These are phyloP conservation scores for Sebastes flavidus DNA, from an alignment of 2,797 vertebrate genomes.

Conservation along the genomic window DNA sequence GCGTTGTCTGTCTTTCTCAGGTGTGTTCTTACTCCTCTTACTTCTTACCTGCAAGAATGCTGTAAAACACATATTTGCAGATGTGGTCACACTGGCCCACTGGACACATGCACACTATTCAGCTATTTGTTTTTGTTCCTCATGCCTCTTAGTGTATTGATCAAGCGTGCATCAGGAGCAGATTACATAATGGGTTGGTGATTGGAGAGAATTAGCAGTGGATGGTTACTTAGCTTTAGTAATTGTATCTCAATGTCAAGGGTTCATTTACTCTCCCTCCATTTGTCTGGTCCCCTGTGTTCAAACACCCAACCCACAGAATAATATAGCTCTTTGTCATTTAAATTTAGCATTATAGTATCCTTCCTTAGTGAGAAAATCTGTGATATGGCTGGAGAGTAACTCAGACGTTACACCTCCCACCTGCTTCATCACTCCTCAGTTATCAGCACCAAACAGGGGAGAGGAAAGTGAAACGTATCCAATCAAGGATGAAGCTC, in stretches of 20 bases:
- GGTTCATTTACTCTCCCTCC: slow-evolving; percentile 4
- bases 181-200: slow-evolving; percentile 29
- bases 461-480: background rate
- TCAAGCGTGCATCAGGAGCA: slow-evolving; percentile 36
- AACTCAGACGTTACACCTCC: background rate
- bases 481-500: background rate
- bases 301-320: background rate
- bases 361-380: background rate
- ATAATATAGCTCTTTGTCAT: background rate
- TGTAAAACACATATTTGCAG: background rate
- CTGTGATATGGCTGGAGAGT: background rate
- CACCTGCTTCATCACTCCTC: background rate
- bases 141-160: slow-evolving; percentile 31
- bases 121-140: slow-evolving; percentile 3
- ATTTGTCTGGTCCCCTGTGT: background rate
- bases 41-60: background rate
- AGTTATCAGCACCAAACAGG: background rate
- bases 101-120: slow-evolving; percentile 8
- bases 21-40: background rate
- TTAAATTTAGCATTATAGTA: background rate
- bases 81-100: background rate
- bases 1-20: background rate
- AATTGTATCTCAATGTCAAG: slow-evolving; percentile 17
- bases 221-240: slow-evolving; percentile 7
- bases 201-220: slow-evolving; percentile 44